These are phyloP conservation scores for Drusus annulatus DNA, from an alignment of 1,140 invertebrate species.

Conservation along the genomic window DNA sequence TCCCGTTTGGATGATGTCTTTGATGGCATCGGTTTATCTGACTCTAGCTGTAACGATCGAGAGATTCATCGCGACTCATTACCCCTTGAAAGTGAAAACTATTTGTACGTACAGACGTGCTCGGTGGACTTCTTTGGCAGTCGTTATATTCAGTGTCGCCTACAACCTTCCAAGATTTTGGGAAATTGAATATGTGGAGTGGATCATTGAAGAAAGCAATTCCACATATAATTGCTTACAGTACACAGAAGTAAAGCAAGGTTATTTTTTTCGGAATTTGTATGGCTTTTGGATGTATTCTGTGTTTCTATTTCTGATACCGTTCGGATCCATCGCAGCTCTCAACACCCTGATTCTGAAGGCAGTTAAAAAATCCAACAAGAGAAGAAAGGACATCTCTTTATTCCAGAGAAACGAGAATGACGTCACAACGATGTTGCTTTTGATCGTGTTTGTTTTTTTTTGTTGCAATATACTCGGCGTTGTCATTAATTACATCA, in stretches of 20 bases:
- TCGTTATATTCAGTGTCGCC: background rate
- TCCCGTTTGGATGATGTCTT: background rate
- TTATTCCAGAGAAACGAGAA: background rate
- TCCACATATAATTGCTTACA: background rate
- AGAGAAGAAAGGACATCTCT: background rate
- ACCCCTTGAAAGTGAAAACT: background rate
- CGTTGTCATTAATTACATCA: background rate
- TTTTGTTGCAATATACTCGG: constrained; percentile 6
- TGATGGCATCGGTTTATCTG: background rate
- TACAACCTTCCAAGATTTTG: constrained; percentile 7
- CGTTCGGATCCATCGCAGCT: background rate
- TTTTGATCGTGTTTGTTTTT: background rate
- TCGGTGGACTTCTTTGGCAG: background rate
- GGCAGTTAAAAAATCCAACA: background rate
- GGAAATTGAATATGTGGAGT: constrained; percentile 7
- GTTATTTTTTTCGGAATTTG: background rate
- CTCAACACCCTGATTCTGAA: background rate
- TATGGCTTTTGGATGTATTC: background rate
- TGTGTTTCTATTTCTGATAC: background rate
- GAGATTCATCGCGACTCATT: background rate
- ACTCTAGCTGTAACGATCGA: constrained; percentile 14
- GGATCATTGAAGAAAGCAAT: background rate
- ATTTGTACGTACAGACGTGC: constrained; percentile 4
- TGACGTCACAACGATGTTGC: background rate
- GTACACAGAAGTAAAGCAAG: background rate